These are phyloP conservation scores for Drosophila persimilis DNA, from an alignment of 1,140 invertebrate species.

Conservation along the genomic window DNA sequence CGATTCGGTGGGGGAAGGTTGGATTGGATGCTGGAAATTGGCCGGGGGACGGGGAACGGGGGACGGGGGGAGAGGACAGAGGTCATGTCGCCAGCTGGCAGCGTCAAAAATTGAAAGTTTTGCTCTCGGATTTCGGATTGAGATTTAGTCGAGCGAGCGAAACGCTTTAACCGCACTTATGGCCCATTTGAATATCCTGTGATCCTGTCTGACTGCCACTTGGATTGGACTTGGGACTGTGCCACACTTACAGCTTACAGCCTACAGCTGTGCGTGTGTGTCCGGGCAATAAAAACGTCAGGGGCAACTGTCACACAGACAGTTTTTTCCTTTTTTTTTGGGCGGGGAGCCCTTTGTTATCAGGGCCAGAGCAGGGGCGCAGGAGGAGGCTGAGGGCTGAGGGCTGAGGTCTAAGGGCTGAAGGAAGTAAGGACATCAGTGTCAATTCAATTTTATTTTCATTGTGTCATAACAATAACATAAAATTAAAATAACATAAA, in stretches of 20 bases:
- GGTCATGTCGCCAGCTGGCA: constrained; percentile 75
- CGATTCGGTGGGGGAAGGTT: constrained; percentile 24
- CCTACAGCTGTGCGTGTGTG: constrained; percentile 3
- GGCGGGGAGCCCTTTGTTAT: constrained; percentile 31
- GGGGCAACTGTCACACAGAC: constrained; percentile 61
- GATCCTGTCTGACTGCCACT: constrained; percentile 38
- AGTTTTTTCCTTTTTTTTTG: constrained; percentile 23
- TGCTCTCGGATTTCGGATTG: constrained; percentile 43
- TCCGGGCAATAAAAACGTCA: constrained; percentile 82
- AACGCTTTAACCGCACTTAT: constrained; percentile 79
- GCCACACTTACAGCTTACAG: too few species aligned
- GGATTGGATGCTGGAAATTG: constrained; percentile 2
- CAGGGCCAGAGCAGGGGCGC: constrained; percentile 13
- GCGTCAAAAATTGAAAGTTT: constrained; percentile 77
- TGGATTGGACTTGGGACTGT: constrained; percentile 8
- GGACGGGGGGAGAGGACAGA: constrained; percentile 19
- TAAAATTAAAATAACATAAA: constrained; percentile 83
- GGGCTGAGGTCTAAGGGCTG: neutral
- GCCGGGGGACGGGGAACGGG: neutral
- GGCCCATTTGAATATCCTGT: constrained; percentile 80
- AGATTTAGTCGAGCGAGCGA: constrained; percentile 70
- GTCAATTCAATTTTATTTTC: constrained; percentile 83
- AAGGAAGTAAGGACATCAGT: constrained; percentile 63
- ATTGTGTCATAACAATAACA: constrained; percentile 83
- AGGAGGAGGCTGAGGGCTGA: neutral